Percentiles rank a stretch among this genome's conserved stretches.
Conservation (phyloP, 2,888 invertebrate species). For the Papilio demoleus region DNA sequence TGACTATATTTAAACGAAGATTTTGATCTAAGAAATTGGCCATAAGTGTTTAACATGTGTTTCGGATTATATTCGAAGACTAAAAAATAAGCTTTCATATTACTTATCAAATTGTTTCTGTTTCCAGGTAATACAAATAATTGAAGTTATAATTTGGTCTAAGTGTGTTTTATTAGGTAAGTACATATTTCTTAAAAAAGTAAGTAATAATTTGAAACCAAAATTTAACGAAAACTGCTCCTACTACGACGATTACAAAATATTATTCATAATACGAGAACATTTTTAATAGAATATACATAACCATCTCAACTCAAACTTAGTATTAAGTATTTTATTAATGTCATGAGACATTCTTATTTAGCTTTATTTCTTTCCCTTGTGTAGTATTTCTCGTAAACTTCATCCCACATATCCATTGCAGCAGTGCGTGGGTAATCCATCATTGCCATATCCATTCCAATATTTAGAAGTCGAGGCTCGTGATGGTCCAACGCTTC, state of each 20-base stretch:
- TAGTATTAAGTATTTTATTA: too few species aligned
- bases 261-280: too few species aligned
- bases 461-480: slow-evolving; percentile 63
- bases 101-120: neutral
- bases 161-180: neutral
- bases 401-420: slow-evolving; percentile 64
- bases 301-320: too few species aligned
- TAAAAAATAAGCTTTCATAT: neutral
- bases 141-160: neutral
- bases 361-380: slow-evolving; percentile 46
- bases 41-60: too few species aligned
- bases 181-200: neutral
- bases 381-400: slow-evolving; percentile 72
- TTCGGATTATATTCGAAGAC: too few species aligned
- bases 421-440: slow-evolving; percentile 57
- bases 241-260: too few species aligned
- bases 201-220: too few species aligned
- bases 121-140: slow-evolving; percentile 6
- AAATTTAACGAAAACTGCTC: too few species aligned
- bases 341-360: too few species aligned
- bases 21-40: too few species aligned
- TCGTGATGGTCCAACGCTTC: slow-evolving; percentile 53
- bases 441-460: slow-evolving; percentile 58
- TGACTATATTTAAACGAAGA: too few species aligned
- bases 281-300: too few species aligned